Percentiles rank a stretch among this genome's conserved stretches.
These are phyloP conservation scores for Villa cingulata DNA, from an alignment of 2,888 invertebrate genomes.

Conservation along the genomic window DNA sequence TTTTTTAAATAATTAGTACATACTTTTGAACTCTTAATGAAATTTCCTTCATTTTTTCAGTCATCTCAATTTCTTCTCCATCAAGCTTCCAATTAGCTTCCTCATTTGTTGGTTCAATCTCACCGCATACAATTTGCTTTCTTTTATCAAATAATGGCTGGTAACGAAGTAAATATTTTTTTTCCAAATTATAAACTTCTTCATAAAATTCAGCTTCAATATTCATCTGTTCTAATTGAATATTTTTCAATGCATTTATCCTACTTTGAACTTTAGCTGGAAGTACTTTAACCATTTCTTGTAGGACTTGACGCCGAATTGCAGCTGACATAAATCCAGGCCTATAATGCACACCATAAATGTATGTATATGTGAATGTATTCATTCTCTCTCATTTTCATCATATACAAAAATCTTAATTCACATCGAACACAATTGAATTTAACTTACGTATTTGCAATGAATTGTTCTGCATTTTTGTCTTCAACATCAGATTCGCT, in stretches of 20 bases:
- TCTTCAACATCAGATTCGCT: slow-evolving; percentile 13
- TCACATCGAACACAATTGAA: no score
- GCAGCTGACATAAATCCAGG: slow-evolving; percentile 26
- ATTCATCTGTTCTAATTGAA: slow-evolving; percentile 72
- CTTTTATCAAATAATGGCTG: slow-evolving; percentile 32
- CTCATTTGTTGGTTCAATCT: slow-evolving; percentile 66
- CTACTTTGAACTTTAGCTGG: slow-evolving; percentile 55
- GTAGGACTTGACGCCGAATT: slow-evolving; percentile 31
- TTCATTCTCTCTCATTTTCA: not conserved
- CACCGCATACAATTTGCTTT: slow-evolving; percentile 28
- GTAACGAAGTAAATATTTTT: slow-evolving; percentile 31
- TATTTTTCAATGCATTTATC: slow-evolving; percentile 74
- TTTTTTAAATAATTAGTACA: not conserved
- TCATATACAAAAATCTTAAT: not conserved
- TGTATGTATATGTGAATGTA: not conserved
- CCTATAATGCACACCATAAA: slow-evolving; percentile 4
- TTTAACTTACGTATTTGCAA: slow-evolving; percentile 10
- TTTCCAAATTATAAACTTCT: slow-evolving; percentile 44
- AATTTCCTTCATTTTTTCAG: slow-evolving; percentile 37
- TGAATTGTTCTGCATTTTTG: slow-evolving; percentile 6
- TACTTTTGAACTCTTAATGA: slow-evolving; percentile 15
- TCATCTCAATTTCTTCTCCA: slow-evolving; percentile 53
- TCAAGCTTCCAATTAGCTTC: slow-evolving; percentile 84
- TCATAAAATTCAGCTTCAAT: slow-evolving; percentile 91
- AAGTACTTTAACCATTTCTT: slow-evolving; percentile 32